Base-by-base conservation (phyloP, 1,140 invertebrate genomes). In the Drosophila arizonae region DNA sequence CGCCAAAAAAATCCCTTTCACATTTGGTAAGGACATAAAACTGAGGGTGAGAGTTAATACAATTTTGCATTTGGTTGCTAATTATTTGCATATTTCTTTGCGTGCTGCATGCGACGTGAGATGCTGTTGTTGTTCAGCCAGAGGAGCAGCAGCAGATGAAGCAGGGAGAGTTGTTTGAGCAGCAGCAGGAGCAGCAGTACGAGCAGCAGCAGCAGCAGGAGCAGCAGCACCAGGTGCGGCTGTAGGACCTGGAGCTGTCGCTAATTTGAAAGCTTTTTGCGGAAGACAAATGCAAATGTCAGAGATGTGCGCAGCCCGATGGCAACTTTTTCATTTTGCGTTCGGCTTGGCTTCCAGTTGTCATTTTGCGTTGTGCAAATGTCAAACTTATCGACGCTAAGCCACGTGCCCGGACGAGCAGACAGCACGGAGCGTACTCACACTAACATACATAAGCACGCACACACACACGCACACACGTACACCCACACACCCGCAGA, bases 341-440 rank as follows among this genome's bases (percentile, higher is more conserved):
- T 73, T 76, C 73, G 70, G 68, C 79, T 79, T 79, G 76, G 52
- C 68, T 78, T 69, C 67, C 64, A 85, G 76, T 87, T 87, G 82
- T 87, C 82, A 87, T 87, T 87, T 87, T 88, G 64, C 82, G 79
- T 82, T 87, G 84, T 70, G 76, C 68, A 87, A 87, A 87, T 87
- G 82, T 87, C 82, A 87, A 87, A 87, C 82, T 87, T 87, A 87
- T 87, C 85, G 84, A 87, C 79, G 79, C 79, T 73, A 82, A 72
- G 84, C 79, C 76, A 86, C 82, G 84, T 87, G 79, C 79, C 71
- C 33, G 39, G 60, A 50, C 30, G n/a, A 55, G 26, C 41, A 61
- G 41, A n/a, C 33, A 48, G 54, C 62, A 54, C 41, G 28, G 30
- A 26, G 36, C 62, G 45, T 9, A 52, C 54, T 17, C 54, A 26